phyloP scores from a whole-genome alignment of 2,888 invertebrate species.

The Tetropium fuscum region DNA sequence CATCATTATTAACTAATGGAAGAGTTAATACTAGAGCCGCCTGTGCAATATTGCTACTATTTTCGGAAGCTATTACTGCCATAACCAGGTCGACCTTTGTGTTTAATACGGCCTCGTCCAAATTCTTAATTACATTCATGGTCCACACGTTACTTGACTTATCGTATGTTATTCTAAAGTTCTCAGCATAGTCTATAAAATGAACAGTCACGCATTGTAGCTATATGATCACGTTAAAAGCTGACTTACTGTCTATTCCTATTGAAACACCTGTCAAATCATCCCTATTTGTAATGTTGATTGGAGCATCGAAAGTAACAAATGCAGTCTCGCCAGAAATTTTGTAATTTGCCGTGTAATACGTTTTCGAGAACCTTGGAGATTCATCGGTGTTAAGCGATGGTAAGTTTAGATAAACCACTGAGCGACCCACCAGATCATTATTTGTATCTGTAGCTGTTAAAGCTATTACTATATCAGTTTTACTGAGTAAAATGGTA shows the following conservation, averaged over 20 bases:
- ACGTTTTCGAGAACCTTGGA: slow-evolving; percentile 29
- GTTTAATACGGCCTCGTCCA: slow-evolving; percentile 23
- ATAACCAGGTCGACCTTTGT: slow-evolving; percentile 21
- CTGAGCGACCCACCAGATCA: slow-evolving; percentile 14
- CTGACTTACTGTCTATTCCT: slow-evolving; percentile 19
- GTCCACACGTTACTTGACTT: slow-evolving; percentile 6
- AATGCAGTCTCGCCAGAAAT: slow-evolving; percentile 1
- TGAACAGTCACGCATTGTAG: neutral
- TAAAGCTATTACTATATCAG: slow-evolving; percentile 25
- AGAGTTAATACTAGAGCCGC: slow-evolving; percentile 21
- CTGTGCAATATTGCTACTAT: slow-evolving; percentile 4
- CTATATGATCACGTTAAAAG: too few species aligned
- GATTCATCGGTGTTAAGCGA: neutral
- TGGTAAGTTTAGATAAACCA: slow-evolving; percentile 4
- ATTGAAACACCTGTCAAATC: slow-evolving; percentile 15
- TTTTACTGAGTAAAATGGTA: neutral
- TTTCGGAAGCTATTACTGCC: slow-evolving; percentile 21
- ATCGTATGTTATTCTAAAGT: slow-evolving; percentile 27
- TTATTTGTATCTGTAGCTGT: slow-evolving; percentile 28
- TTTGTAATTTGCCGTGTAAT: slow-evolving; percentile 26
- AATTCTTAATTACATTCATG: slow-evolving; percentile 13
- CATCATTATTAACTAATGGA: slow-evolving; percentile 28
- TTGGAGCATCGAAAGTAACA: slow-evolving; percentile 12
- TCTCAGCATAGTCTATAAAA: slow-evolving; percentile 30
- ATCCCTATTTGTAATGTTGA: slow-evolving; percentile 9